Evolutionary conservation across 2,113 vertebrate genomes (phyloP), one percentile per base, ranked within the genome.

Genomic region (Salminus brasiliensis): DNA sequence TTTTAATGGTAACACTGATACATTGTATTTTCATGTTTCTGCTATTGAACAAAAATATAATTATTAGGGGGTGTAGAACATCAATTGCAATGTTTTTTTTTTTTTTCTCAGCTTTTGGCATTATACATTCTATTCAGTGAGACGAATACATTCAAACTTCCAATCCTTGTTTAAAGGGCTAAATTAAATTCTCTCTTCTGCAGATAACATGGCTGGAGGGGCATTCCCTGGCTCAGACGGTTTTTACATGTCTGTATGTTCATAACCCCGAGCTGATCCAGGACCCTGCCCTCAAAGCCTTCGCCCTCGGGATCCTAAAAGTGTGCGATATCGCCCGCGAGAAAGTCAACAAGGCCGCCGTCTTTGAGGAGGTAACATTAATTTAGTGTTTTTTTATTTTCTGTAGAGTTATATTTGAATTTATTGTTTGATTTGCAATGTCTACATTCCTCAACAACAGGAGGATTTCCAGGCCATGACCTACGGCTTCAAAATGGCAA

Each of bases 381-480:
- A 62, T 43, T 15, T 32, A 1, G 15, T 55, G 75, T 0, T 1
- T 36, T 30, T 3, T 15, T 12, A 15, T n/a, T n/a, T 11, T 43
- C 25, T 32, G 0, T 52, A n/a, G n/a, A n/a, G n/a, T n/a, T n/a
- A n/a, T n/a, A n/a, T n/a, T n/a, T n/a, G n/a, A n/a, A n/a, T n/a
- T n/a, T n/a, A n/a, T n/a, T n/a, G n/a, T n/a, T n/a, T n/a, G n/a
- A n/a, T n/a, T n/a, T n/a, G n/a, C n/a, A n/a, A n/a, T n/a, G n/a
- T n/a, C n/a, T n/a, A n/a, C n/a, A n/a, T 74, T 72, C 65, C 76
- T 43, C 69, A 60, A 60, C 21, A 77, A 11, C 80, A 99, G 97
- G 98, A 99, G 91, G 98, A 99, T 89, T 99, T 99, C 91, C 98
- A 99, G 87, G 98, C 98, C 65, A 99, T 99, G 97, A 99, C 97